Evolutionary conservation across 53 echinoderm and acorn worm species (phyloP).

Genomic region (Holothuria scabra): DNA sequence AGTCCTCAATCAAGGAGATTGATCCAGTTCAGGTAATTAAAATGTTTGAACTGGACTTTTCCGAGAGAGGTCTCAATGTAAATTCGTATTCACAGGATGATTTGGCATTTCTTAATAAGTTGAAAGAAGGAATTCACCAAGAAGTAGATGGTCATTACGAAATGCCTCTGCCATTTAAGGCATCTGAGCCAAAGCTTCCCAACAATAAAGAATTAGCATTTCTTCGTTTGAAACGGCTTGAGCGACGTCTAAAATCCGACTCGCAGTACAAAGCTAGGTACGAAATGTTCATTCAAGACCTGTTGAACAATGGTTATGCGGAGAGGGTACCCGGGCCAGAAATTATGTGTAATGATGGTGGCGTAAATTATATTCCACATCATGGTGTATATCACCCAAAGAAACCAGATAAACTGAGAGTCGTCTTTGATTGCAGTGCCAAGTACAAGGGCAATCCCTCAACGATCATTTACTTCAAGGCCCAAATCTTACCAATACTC

Average conservation of each 20-base stretch:
- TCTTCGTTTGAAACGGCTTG: background rate
- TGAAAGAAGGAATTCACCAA: no score
- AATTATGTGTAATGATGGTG: background rate
- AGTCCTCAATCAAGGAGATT: no score
- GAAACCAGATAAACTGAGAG: no score
- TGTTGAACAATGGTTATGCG: constrained; percentile 18
- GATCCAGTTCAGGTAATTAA: constrained; percentile 37
- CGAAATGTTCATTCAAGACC: constrained; percentile 10
- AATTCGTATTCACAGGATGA: no score
- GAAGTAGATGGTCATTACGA: constrained; percentile 42
- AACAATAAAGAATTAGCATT: constrained; percentile 49
- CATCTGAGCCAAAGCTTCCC: constrained; percentile 15
- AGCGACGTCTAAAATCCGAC: constrained; percentile 24
- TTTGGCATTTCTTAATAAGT: no score
- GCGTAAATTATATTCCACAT: constrained; percentile 43
- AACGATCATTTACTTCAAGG: constrained; percentile 1
- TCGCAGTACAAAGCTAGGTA: constrained; percentile 35
- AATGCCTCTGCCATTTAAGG: constrained; percentile 42
- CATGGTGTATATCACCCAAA: constrained; percentile 28
- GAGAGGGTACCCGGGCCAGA: no score
- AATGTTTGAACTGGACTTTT: no score
- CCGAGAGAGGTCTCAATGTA: no score
- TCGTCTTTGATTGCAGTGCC: no score
- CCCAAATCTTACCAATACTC: background rate
- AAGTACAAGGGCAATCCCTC: constrained; percentile 24